These are phyloP conservation scores for Bibio marci DNA, from an alignment of 2,888 invertebrate genomes.

Conservation along the genomic window DNA sequence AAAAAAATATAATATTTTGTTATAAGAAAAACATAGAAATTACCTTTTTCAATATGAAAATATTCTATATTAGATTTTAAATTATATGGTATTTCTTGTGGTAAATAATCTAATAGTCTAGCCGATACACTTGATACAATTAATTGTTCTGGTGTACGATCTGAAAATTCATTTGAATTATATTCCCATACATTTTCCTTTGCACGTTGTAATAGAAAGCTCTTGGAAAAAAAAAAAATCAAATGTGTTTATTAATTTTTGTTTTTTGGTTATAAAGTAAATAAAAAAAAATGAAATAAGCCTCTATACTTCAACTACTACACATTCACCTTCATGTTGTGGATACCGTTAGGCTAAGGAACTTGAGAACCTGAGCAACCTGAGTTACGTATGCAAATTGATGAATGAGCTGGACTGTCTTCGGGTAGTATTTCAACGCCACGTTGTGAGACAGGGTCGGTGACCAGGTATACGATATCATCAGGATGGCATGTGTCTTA, in stretches of 20 bases:
- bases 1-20: constrained; percentile 1
- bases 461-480: no score
- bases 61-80: constrained; percentile 48
- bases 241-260: not conserved
- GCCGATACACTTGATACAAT: constrained; percentile 63
- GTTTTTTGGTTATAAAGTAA: no score
- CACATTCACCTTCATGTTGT: no score
- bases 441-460: no score
- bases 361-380: no score
- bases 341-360: no score
- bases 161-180: constrained; percentile 47
- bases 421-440: no score
- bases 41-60: constrained; percentile 39
- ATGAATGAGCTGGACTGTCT: no score
- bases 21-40: not conserved
- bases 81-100: constrained; percentile 74
- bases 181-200: constrained; percentile 50
- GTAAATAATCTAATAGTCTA: constrained; percentile 64
- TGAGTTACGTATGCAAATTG: no score
- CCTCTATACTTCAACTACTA: no score
- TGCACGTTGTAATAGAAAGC: constrained; percentile 36
- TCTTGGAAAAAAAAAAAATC: constrained; percentile 7
- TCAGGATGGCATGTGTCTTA: no score
- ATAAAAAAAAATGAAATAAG: no score
- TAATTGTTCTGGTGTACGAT: constrained; percentile 51